Evolutionary conservation across 2,888 invertebrate genomes (phyloP).

Genomic region (Drosophila kanekoi): DNA sequence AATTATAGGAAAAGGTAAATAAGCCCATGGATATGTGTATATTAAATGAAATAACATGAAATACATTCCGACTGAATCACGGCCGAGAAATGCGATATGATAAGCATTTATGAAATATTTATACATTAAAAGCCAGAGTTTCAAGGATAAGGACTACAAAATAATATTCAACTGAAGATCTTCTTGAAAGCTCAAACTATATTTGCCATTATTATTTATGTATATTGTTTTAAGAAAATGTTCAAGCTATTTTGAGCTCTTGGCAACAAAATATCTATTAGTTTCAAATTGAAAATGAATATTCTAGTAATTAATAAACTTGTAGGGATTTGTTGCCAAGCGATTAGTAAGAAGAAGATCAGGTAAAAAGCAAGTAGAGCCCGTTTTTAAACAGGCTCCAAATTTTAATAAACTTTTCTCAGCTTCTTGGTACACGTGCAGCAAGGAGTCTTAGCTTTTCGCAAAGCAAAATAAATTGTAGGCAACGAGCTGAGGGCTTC

Average conservation of each 20-base stretch:
- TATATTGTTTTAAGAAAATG: too few relatives aligned
- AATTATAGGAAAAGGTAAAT: conserved; percentile 8
- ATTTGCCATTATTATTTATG: too few relatives aligned
- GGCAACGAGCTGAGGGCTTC: conserved; percentile 8
- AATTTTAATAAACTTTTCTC: too few relatives aligned
- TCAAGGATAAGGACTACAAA: too few relatives aligned
- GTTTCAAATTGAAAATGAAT: not conserved
- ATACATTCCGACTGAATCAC: not conserved
- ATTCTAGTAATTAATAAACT: not conserved
- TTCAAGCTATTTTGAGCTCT: too few relatives aligned
- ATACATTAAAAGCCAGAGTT: too few relatives aligned
- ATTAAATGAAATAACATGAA: conserved; percentile 13
- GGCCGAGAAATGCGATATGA: not conserved
- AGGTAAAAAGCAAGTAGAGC: too few relatives aligned
- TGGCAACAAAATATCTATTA: not conserved
- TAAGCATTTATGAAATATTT: not conserved
- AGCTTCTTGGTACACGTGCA: too few relatives aligned
- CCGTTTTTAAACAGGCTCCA: too few relatives aligned
- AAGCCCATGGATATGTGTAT: conserved; percentile 7
- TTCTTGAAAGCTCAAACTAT: too few relatives aligned
- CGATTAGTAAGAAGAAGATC: not conserved
- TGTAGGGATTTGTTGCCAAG: not conserved
- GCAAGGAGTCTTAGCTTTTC: conserved; percentile 7
- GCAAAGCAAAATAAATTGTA: conserved; percentile 5
- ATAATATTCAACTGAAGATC: too few relatives aligned